These are phyloP conservation scores for Drosophila sucinea DNA, from an alignment of 1,140 invertebrate genomes.

Conservation along the genomic window DNA sequence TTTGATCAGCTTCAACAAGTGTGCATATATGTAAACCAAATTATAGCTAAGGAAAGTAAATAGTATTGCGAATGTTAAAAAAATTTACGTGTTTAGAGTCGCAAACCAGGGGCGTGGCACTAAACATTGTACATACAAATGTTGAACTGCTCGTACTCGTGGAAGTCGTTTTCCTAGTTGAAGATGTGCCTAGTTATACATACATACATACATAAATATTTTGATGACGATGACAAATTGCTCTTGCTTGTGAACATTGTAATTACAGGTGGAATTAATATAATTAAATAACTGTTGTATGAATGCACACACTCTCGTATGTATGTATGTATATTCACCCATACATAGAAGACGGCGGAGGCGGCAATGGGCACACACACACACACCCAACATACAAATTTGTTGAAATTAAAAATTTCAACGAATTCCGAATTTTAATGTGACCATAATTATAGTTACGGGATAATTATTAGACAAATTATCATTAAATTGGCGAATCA, in stretches of 20 bases:
- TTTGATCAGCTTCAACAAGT: no score
- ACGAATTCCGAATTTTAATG: slow-evolving; percentile 55
- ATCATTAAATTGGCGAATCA: slow-evolving; percentile 69
- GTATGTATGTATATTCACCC: not conserved
- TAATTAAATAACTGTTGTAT: slow-evolving; percentile 28
- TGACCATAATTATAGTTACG: slow-evolving; percentile 50
- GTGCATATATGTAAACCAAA: no score
- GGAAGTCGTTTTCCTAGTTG: not conserved
- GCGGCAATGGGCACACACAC: slow-evolving; percentile 7
- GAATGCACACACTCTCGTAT: not conserved
- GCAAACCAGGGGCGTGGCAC: not conserved
- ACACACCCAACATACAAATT: slow-evolving; percentile 32
- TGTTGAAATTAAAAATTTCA: slow-evolving; percentile 58
- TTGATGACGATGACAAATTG: slow-evolving; percentile 13
- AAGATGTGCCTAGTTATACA: not conserved
- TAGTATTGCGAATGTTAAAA: no score
- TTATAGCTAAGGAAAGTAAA: no score
- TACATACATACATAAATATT: not conserved
- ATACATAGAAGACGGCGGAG: slow-evolving; percentile 2
- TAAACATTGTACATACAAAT: not conserved
- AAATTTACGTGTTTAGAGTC: no score
- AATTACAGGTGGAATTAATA: slow-evolving; percentile 27
- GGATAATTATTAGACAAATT: slow-evolving; percentile 67
- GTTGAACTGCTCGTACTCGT: no score
- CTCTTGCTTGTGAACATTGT: slow-evolving; percentile 19